These are phyloP conservation scores for Chaitophorus viminalis DNA, from an alignment of 2,888 invertebrate species.

Conservation along the genomic window DNA sequence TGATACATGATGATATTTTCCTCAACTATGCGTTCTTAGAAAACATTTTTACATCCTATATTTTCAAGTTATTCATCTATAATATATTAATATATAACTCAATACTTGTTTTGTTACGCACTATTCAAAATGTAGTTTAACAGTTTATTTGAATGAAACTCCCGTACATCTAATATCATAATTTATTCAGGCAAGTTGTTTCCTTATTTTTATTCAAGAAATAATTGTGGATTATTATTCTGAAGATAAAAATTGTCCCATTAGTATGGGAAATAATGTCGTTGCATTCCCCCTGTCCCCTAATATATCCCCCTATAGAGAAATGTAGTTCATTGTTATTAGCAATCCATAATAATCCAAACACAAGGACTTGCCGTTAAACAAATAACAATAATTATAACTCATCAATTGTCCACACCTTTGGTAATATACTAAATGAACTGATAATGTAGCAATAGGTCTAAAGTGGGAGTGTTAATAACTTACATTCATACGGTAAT, in stretches of 20 bases:
- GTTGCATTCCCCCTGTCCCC: background rate
- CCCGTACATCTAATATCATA: background rate
- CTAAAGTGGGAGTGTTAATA: constrained; percentile 16
- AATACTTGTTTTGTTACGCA: background rate
- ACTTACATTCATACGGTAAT: background rate
- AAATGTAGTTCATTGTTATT: background rate
- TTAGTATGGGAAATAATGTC: background rate
- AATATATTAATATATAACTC: background rate
- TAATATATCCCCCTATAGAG: background rate
- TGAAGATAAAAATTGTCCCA: background rate
- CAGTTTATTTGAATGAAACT: background rate
- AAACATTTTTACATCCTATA: background rate
- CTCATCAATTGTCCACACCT: constrained; percentile 41
- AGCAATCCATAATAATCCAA: constrained; percentile 14
- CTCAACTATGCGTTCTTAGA: background rate
- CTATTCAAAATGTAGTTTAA: background rate
- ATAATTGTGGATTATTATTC: background rate
- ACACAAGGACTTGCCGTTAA: constrained; percentile 2
- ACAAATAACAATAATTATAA: too few relatives aligned
- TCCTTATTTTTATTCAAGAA: background rate
- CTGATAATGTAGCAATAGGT: constrained; percentile 22
- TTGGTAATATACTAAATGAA: constrained; percentile 24
- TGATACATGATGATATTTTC: background rate
- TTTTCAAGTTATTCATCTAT: background rate
- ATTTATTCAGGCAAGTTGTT: background rate